Conservation (phyloP, 2,888 invertebrate species). For the Steinernema hermaphroditum region DNA sequence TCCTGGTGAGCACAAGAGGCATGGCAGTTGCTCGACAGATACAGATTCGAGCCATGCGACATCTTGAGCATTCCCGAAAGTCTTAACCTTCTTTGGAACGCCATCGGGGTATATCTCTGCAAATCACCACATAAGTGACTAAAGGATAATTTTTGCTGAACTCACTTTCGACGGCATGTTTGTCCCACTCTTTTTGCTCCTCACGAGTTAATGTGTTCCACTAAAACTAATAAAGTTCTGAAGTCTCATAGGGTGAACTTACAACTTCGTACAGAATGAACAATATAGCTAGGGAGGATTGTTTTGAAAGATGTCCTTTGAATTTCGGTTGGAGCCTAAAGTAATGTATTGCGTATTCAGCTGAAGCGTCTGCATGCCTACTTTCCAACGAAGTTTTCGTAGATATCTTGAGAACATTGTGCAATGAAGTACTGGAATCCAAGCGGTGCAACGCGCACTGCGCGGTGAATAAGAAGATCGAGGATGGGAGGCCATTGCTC, state of each 20-base stretch:
- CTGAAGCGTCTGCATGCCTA: background rate
- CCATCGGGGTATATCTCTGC: background rate
- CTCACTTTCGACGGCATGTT: background rate
- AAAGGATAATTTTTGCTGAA: too few species aligned
- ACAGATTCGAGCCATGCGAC: background rate
- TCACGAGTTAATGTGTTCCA: background rate
- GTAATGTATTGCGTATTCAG: background rate
- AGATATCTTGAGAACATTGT: background rate
- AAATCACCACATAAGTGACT: background rate
- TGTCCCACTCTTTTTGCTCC: background rate
- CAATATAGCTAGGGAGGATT: background rate
- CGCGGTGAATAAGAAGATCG: background rate
- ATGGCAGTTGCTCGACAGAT: background rate
- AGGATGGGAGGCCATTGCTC: background rate
- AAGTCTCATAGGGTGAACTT: background rate
- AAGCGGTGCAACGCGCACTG: background rate
- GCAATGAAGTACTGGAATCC: slow-evolving; percentile 14
- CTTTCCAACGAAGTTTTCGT: background rate
- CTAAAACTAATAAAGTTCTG: background rate
- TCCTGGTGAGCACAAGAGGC: background rate
- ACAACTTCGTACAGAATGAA: slow-evolving; percentile 15
- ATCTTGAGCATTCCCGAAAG: background rate
- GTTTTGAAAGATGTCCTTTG: background rate
- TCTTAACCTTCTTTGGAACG: slow-evolving; percentile 1
- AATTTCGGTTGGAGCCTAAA: slow-evolving; percentile 2